Evolutionary conservation across 2,113 vertebrate species (phyloP).

Genomic region (Notarius quadriscutis): DNA sequence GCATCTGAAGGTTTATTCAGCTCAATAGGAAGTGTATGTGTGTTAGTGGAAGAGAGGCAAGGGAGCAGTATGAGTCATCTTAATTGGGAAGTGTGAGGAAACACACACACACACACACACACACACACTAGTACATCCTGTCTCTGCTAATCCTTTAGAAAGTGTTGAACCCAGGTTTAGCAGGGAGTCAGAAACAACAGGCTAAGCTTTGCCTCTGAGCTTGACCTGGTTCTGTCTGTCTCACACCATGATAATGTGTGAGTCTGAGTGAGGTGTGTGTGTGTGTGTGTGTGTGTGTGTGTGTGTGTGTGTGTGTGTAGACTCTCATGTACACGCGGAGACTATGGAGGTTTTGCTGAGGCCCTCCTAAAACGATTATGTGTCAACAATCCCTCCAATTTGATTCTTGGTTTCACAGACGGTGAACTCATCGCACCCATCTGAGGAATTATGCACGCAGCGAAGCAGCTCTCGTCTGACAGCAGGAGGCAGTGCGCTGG

Average conservation of each 20-base stretch:
- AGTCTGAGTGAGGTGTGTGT: slow-evolving; percentile 29
- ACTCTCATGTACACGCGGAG: slow-evolving; percentile 23
- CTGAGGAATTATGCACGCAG: slow-evolving; percentile 75
- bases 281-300: slow-evolving; percentile 19
- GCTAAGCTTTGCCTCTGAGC: slow-evolving; percentile 61
- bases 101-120: slow-evolving; percentile 33
- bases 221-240: slow-evolving; percentile 74
- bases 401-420: slow-evolving; percentile 70
- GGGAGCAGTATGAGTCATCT: slow-evolving; percentile 68
- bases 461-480: slow-evolving; percentile 72
- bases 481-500: slow-evolving; percentile 53
- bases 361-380: slow-evolving; percentile 72
- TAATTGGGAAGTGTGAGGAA: slow-evolving; percentile 66
- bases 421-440: slow-evolving; percentile 77
- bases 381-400: slow-evolving; percentile 74
- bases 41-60: slow-evolving; percentile 43
- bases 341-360: slow-evolving; percentile 43
- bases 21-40: slow-evolving; percentile 18
- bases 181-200: slow-evolving; percentile 63
- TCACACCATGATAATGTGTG: slow-evolving; percentile 57
- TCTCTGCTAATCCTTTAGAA: slow-evolving; percentile 69
- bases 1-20: slow-evolving; percentile 48
- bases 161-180: slow-evolving; percentile 68
- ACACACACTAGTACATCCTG: slow-evolving; percentile 55
- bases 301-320: slow-evolving; percentile 19